phyloP scores from a whole-genome alignment of 2,797 vertebrate genomes.

The Xerus rutilus region DNA sequence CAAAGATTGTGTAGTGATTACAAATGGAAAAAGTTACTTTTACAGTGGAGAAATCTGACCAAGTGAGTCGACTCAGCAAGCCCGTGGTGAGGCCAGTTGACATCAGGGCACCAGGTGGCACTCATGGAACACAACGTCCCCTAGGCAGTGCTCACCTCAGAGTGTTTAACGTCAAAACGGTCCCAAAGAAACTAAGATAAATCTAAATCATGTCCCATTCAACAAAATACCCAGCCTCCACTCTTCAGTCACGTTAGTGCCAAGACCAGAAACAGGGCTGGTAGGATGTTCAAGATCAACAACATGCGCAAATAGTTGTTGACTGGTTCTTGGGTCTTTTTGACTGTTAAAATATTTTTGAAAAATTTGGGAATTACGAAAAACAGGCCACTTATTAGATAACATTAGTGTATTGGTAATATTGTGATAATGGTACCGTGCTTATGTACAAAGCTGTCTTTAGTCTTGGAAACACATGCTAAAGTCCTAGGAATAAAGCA shows the following conservation, averaged over 20 bases:
- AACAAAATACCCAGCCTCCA: background rate
- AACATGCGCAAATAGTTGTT: background rate
- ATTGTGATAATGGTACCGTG: background rate
- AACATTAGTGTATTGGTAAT: background rate
- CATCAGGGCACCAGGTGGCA: background rate
- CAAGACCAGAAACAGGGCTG: background rate
- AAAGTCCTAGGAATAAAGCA: slow-evolving; percentile 2
- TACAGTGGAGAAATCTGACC: background rate
- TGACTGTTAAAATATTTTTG: background rate
- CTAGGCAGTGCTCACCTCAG: background rate
- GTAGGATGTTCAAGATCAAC: background rate
- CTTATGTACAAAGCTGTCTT: background rate
- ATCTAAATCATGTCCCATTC: background rate
- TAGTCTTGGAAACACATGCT: background rate
- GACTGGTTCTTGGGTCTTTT: background rate
- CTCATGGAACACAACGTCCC: background rate
- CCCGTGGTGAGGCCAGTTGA: background rate
- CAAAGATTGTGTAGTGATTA: background rate
- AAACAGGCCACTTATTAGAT: background rate
- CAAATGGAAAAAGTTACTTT: background rate
- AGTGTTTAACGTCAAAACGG: background rate
- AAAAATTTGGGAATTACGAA: slow-evolving; percentile 12
- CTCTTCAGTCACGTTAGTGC: background rate
- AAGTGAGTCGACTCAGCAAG: background rate
- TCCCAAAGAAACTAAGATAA: background rate